These are phyloP conservation scores for Parasteatoda lunata DNA, from an alignment of 2,888 invertebrate species.

Conservation along the genomic window DNA sequence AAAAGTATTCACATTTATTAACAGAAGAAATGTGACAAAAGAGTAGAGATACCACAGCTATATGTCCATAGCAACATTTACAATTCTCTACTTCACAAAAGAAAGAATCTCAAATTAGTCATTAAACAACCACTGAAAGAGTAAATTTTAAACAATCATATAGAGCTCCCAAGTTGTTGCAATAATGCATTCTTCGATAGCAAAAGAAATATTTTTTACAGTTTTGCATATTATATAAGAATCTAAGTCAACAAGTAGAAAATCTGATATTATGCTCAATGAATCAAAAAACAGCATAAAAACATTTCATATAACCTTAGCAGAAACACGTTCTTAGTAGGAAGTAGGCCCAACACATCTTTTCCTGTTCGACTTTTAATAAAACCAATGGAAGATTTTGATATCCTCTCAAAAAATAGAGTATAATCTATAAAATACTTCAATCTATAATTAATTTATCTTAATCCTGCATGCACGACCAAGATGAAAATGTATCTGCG, in stretches of 20 bases:
- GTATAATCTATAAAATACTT: conserved; percentile 20
- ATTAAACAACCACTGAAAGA: not conserved
- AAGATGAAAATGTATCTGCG: conserved; percentile 51
- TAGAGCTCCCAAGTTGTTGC: not conserved
- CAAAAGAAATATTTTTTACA: conserved; percentile 2
- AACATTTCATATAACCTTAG: conserved; percentile 37
- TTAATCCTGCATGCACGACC: conserved; percentile 48
- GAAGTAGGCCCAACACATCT: conserved; percentile 37
- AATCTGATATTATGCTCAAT: conserved; percentile 29
- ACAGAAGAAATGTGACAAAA: conserved; percentile 31
- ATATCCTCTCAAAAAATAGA: conserved; percentile 42
- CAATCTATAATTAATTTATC: conserved; percentile 11
- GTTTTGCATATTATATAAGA: conserved; percentile 21
- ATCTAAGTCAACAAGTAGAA: conserved; percentile 37
- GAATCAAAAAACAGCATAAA: conserved; percentile 35
- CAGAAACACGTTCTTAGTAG: conserved; percentile 20
- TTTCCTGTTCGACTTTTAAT: conserved; percentile 26
- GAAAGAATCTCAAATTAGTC: not conserved
- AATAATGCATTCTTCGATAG: not conserved
- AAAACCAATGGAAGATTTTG: conserved; percentile 53
- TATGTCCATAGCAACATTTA: conserved; percentile 28
- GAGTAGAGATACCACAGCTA: conserved; percentile 22
- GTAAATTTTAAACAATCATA: not conserved
- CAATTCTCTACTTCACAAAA: not conserved
- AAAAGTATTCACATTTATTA: not conserved